phyloP scores from a whole-genome alignment of 2,797 vertebrate genomes.

The Ammospiza maritima region DNA sequence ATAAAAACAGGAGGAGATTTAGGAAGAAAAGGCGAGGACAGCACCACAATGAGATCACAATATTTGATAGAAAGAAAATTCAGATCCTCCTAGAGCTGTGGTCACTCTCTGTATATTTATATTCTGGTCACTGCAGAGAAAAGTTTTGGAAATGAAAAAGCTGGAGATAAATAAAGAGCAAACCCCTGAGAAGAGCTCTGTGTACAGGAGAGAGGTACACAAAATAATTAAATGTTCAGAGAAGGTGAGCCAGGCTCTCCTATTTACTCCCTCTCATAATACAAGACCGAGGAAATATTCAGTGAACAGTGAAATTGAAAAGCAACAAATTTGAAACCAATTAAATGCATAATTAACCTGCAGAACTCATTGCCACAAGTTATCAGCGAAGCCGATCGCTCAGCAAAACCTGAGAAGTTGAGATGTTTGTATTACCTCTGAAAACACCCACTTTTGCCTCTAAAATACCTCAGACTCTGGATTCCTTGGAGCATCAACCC shows the following conservation, averaged over 20 bases:
- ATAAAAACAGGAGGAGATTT: not conserved
- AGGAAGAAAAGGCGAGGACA: not conserved
- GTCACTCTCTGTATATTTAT: not conserved
- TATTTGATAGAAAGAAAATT: not conserved
- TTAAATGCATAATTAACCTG: slow-evolving; percentile 72
- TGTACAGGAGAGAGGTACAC: not conserved
- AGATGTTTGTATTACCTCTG: not conserved
- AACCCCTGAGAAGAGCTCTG: not conserved
- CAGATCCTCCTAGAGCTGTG: not conserved
- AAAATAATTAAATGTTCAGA: slow-evolving; percentile 46
- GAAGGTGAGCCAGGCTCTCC: slow-evolving; percentile 33
- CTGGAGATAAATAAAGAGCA: not conserved
- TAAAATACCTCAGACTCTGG: not conserved
- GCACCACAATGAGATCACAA: not conserved
- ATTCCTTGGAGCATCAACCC: not conserved
- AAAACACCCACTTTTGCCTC: not conserved
- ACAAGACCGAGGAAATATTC: slow-evolving; percentile 41
- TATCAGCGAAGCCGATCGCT: not conserved
- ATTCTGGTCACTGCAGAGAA: not conserved
- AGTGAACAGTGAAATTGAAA: slow-evolving; percentile 76
- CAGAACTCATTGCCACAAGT: slow-evolving; percentile 63
- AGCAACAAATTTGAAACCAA: slow-evolving; percentile 71
- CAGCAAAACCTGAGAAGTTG: not conserved
- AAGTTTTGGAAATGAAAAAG: not conserved
- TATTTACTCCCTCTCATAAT: slow-evolving; percentile 45